Evolutionary conservation across 2,113 vertebrate genomes (phyloP), one percentile per base, ranked within the genome.

Genomic region (Marmota monax): DNA sequence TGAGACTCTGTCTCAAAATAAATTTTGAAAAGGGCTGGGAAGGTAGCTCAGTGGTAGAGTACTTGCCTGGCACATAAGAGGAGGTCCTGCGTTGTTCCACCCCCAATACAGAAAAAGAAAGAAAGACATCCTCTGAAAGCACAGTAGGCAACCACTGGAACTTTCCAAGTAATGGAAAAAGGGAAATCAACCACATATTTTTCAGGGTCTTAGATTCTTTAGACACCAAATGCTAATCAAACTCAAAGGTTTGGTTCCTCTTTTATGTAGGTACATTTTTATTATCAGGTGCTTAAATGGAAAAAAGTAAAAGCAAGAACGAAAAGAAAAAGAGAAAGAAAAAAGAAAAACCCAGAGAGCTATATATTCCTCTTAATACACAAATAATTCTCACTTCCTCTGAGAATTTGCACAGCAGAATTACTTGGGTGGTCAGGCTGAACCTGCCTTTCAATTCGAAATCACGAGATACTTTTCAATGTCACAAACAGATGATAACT

Each of bases 311-410:
- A 58, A 18, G 25, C 23, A 48, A 65, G 34, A 10, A 32, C 53
- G n/a, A 63, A 79, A 69, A 39, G 23, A 34, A 58, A 39, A 56
- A 70, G 51, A 39, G 7, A n/a, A 84, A 77, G 51, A 39, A 12
- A n/a, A 88, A 69, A 78, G 29, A 77, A 84, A 69, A 39, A 3
- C 79, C 93, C 87, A 96, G 61, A 84, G 2, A 42, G 63, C 69
- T 97, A 65, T 72, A 37, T 96, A 88, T 97, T 96, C 95, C 94
- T 88, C 32, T 94, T 67, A 88, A 83, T 86, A 95, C 45, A 88
- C 93, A 97, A 96, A 91, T 70, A 96, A 92, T 92, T 97, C 87
- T 97, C 97, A 97, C 95, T 97, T 98, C 95, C 97, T 94, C 94
- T 74, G 94, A 94, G 97, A 97, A 96, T 94, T 4, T 58, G 27